phyloP scores from a whole-genome alignment of 2,888 invertebrate species.

The Leptogaster cylindrica region DNA sequence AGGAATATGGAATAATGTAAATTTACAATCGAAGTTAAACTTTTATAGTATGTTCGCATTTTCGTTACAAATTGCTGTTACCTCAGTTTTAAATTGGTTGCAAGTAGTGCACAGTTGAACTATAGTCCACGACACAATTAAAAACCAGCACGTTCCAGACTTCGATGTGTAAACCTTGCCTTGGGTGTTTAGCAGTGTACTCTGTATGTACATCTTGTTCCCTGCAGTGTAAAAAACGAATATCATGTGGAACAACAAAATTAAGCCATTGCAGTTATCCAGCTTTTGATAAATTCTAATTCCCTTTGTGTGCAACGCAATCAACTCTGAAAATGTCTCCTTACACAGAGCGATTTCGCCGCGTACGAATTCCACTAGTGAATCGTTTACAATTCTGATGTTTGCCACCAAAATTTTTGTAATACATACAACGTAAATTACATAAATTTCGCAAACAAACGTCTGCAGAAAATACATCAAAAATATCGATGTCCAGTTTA shows the following conservation, averaged over 20 bases:
- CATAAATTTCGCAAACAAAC: neutral
- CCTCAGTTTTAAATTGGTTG: neutral
- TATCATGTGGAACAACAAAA: slow-evolving; percentile 53
- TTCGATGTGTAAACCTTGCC: neutral
- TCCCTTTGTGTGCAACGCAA: neutral
- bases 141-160: neutral
- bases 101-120: neutral
- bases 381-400: neutral
- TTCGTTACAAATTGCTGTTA: neutral
- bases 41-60: neutral
- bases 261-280: slow-evolving; percentile 53
- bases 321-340: neutral
- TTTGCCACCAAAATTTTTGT: neutral
- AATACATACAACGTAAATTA: neutral
- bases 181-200: slow-evolving; percentile 51
- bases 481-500: neutral
- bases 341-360: neutral
- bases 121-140: neutral
- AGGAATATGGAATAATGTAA: neutral
- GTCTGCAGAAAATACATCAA: neutral
- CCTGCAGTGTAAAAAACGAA: slow-evolving; percentile 57
- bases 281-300: slow-evolving; percentile 33
- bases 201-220: slow-evolving; percentile 55
- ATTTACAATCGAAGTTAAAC: neutral
- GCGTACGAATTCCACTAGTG: neutral